Evolutionary conservation across 30 jellyfish, hydroid and myxozoan genomes (phyloP), one percentile per base, ranked within the genome.

Genomic region (Aurelia sp.): DNA sequence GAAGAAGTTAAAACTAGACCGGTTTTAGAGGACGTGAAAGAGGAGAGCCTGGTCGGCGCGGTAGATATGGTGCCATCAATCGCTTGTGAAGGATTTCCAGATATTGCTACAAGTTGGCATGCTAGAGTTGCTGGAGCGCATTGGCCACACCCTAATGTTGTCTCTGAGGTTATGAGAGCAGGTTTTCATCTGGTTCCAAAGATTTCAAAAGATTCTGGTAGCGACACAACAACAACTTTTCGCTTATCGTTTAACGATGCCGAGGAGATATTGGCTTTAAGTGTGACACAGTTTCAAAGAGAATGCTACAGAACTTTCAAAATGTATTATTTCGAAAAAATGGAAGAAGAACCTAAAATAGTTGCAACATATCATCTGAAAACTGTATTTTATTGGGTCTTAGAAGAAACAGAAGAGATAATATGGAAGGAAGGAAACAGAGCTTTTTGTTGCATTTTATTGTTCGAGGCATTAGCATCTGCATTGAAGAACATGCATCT

Each of bases 171-270:
- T n/a, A 13, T 82, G 22, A 13, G 61, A 55, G 81, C 91, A 22
- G 91, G 91, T 41, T 82, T 69, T 41, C 91, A 82, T 41, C 71
- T 82, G 7, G 85, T 82, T 6, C 91, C 91, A 17, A 82, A 82
- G 62, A 78, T 65, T 3, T 70, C 85, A 22, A 55, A 70, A 31
- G 59, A 37, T 18, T 13, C 78, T 15, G 62, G 62, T 6, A 65
- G 71, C 68, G 74, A 58, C 31, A 51, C 79, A 18, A 21, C 81
- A 4, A 82, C 91, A 19, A 51, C 84, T 55, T 82, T 82, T 22
- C 58, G 91, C 19, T 74, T 66, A 11, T 74, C 79, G 59, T 82
- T 82, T 55, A 59, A 55, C 20, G 74, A n/a, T 20, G 91, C 91
- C 3, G 91, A 82, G 64, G 61, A 59, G 47, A 13, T 82, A 41